Evolutionary conservation across 2,113 vertebrate genomes (phyloP).

Genomic region (Sphyrna mokarran): DNA sequence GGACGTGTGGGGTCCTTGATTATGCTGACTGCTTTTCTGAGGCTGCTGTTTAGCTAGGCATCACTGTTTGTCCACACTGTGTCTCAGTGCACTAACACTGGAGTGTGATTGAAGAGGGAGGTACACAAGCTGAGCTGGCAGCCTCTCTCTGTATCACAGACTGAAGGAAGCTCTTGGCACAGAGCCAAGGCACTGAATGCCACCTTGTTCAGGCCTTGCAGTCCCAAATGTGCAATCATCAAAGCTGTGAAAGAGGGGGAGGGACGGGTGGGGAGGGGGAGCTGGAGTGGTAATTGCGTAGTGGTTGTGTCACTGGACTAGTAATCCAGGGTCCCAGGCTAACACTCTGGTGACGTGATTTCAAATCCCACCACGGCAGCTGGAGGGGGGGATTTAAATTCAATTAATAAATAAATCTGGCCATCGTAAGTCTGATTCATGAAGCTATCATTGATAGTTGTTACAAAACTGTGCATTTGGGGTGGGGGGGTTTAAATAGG

Average conservation of each 20-base stretch:
- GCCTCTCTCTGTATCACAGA: background rate
- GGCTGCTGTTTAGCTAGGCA: too few relatives aligned
- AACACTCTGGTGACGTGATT: too few relatives aligned
- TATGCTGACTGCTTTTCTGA: too few relatives aligned
- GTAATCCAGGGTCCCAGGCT: too few relatives aligned
- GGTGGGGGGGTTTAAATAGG: too few relatives aligned
- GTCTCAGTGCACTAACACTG: too few relatives aligned
- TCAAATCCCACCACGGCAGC: too few relatives aligned
- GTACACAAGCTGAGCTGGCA: background rate
- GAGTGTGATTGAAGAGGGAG: background rate
- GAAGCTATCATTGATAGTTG: background rate
- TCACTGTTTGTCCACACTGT: background rate
- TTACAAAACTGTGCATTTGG: too few relatives aligned
- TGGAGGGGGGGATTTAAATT: too few relatives aligned
- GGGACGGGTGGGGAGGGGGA: too few relatives aligned
- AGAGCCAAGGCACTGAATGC: background rate
- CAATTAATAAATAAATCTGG: too few relatives aligned
- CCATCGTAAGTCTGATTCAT: background rate
- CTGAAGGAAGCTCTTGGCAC: background rate
- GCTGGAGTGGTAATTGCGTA: background rate
- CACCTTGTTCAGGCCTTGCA: background rate
- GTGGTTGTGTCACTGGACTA: background rate
- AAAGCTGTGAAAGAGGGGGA: background rate
- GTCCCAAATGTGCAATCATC: background rate
- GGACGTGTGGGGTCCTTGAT: too few relatives aligned